Percentiles rank a stretch among this genome's conserved stretches.
phyloP scores from a whole-genome alignment of 2,797 vertebrate species.

The Trematomus bernacchii region DNA sequence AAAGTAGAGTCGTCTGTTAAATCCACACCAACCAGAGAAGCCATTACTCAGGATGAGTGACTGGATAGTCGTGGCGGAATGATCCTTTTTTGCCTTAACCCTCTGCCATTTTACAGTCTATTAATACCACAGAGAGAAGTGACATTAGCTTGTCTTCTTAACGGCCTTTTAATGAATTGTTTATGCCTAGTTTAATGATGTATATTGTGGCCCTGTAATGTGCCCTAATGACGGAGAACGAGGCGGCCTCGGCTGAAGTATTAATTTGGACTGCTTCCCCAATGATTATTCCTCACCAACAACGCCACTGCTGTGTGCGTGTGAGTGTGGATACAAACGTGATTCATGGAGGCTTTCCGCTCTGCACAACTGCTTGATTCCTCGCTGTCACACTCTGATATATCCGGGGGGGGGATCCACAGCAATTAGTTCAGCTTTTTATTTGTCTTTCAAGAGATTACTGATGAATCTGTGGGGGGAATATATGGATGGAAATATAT shows the following conservation, averaged over 20 bases:
- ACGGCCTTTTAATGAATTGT: constrained; percentile 88
- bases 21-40: constrained; percentile 52
- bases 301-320: constrained; percentile 39
- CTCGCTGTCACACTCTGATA: constrained; percentile 75
- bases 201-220: constrained; percentile 86
- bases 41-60: constrained; percentile 77
- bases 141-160: constrained; percentile 85
- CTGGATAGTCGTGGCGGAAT: constrained; percentile 66
- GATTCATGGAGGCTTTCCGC: constrained; percentile 77
- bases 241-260: constrained; percentile 80
- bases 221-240: constrained; percentile 83
- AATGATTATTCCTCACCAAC: constrained; percentile 79
- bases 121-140: constrained; percentile 83
- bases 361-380: constrained; percentile 69
- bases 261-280: constrained; percentile 84
- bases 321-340: constrained; percentile 40
- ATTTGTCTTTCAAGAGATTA: constrained; percentile 74
- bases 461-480: constrained; percentile 58
- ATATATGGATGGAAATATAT: constrained; percentile 50
- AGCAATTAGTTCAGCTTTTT: constrained; percentile 80
- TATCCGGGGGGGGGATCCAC: constrained; percentile 67
- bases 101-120: constrained; percentile 81
- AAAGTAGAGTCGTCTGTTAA: constrained; percentile 29
- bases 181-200: constrained; percentile 88
- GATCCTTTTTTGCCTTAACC: constrained; percentile 78